Evolutionary conservation across 1,140 invertebrate genomes (phyloP).

Genomic region (Proales similis): DNA sequence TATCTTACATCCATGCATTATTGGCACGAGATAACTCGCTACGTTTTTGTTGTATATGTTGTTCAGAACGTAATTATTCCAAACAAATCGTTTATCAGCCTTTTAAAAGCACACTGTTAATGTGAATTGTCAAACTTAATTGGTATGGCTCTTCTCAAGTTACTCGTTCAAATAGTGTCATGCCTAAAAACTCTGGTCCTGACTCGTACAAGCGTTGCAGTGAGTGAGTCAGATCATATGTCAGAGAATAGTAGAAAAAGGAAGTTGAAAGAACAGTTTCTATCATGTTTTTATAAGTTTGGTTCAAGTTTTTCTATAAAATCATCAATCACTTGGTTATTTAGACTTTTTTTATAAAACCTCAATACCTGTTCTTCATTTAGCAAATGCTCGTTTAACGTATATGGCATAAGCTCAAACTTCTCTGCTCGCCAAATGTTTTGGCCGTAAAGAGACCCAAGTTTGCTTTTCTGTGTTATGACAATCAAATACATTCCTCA

Average conservation of each 20-base stretch:
- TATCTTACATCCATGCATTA: conserved; percentile 31
- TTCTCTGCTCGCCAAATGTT: conserved; percentile 74
- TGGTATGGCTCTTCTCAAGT: too few species aligned
- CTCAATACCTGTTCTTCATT: conserved; percentile 57
- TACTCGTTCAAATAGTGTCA: conserved; percentile 62
- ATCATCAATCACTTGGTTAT: not conserved
- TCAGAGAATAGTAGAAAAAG: conserved; percentile 71
- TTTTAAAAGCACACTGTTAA: too few species aligned
- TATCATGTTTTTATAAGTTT: conserved; percentile 20
- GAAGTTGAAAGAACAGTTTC: conserved; percentile 10
- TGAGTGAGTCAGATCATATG: conserved; percentile 89
- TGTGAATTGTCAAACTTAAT: not conserved
- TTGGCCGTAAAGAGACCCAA: conserved; percentile 76
- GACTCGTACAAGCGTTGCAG: conserved; percentile 63
- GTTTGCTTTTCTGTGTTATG: conserved; percentile 71
- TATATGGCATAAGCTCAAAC: conserved; percentile 77
- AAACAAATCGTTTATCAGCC: conserved; percentile 31
- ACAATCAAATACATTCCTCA: conserved; percentile 77
- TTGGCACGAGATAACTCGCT: conserved; percentile 19
- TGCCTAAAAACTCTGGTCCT: conserved; percentile 15
- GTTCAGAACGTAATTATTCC: conserved; percentile 34
- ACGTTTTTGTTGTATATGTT: conserved; percentile 3
- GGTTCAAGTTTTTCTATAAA: conserved; percentile 27
- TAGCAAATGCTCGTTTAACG: conserved; percentile 71
- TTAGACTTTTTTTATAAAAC: not conserved